Evolutionary conservation across 2,797 vertebrate species (phyloP).

Genomic region (Danio choprae): DNA sequence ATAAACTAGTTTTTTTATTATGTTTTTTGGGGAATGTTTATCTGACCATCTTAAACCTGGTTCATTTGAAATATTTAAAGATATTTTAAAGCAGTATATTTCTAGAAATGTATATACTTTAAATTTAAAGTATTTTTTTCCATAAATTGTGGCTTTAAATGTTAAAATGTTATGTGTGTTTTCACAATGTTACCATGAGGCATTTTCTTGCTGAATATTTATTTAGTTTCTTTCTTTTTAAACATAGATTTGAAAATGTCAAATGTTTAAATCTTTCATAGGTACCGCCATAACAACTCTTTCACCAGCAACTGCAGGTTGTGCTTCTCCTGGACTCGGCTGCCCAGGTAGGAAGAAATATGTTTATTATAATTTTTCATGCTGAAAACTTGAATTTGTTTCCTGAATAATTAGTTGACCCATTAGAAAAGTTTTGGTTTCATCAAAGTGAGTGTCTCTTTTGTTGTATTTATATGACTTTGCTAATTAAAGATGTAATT

Average conservation of each 20-base stretch:
- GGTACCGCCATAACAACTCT: constrained; percentile 79
- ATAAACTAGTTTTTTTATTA: background rate
- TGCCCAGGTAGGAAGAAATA: constrained; percentile 83
- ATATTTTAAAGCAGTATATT: background rate
- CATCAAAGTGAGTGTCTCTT: background rate
- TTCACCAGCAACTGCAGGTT: constrained; percentile 77
- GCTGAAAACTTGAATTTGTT: background rate
- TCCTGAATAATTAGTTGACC: constrained; percentile 4
- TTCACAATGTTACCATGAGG: background rate
- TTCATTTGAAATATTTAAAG: background rate
- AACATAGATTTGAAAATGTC: background rate
- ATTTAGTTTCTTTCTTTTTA: background rate
- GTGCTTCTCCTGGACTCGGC: constrained; percentile 79
- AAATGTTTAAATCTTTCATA: constrained; percentile 63
- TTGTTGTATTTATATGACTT: background rate
- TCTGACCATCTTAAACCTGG: background rate
- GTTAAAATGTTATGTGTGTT: background rate
- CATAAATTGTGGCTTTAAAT: background rate
- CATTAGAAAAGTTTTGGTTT: background rate
- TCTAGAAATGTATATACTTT: background rate
- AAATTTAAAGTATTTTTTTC: background rate
- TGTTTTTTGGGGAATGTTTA: background rate
- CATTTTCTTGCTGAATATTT: background rate
- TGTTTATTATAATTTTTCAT: background rate
- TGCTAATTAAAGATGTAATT: background rate